Percentiles rank a stretch among this genome's conserved stretches.
These are phyloP conservation scores for Ischnura elegans DNA, from an alignment of 2,888 invertebrate species.

Conservation along the genomic window DNA sequence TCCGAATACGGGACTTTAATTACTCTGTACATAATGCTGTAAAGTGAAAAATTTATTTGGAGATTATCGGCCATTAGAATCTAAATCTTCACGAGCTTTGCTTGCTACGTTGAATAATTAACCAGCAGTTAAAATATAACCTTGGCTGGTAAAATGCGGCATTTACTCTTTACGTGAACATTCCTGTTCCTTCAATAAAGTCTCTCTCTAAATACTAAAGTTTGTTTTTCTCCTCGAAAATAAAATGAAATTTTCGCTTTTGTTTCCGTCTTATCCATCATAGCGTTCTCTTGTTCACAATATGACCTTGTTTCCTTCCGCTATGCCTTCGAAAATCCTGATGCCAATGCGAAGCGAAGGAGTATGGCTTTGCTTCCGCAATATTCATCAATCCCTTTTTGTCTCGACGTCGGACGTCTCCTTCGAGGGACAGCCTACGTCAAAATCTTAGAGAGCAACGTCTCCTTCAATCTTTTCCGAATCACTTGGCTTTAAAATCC, in stretches of 20 bases:
- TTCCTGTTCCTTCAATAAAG: background rate
- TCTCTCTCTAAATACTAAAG: no score
- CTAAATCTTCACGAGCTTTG: no score
- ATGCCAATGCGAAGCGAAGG: background rate
- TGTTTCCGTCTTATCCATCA: background rate
- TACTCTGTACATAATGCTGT: no score
- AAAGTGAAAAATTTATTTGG: no score
- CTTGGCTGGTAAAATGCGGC: background rate
- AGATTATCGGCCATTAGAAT: no score
- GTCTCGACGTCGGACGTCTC: background rate
- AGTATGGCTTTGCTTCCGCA: background rate
- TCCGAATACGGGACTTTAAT: no score
- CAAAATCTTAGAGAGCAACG: background rate
- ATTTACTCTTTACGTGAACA: background rate
- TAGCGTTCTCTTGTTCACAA: background rate
- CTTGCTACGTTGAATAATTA: no score
- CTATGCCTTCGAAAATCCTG: background rate
- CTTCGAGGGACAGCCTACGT: background rate
- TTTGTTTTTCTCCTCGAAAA: no score
- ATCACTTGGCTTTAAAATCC: background rate
- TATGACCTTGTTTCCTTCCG: background rate
- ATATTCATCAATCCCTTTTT: background rate
- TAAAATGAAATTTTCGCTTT: background rate
- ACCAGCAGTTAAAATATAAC: background rate
- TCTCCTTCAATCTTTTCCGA: background rate